Percentiles rank a stretch among this genome's conserved stretches.
These are phyloP conservation scores for Euschistus heros DNA, from an alignment of 1,140 invertebrate genomes.

Conservation along the genomic window DNA sequence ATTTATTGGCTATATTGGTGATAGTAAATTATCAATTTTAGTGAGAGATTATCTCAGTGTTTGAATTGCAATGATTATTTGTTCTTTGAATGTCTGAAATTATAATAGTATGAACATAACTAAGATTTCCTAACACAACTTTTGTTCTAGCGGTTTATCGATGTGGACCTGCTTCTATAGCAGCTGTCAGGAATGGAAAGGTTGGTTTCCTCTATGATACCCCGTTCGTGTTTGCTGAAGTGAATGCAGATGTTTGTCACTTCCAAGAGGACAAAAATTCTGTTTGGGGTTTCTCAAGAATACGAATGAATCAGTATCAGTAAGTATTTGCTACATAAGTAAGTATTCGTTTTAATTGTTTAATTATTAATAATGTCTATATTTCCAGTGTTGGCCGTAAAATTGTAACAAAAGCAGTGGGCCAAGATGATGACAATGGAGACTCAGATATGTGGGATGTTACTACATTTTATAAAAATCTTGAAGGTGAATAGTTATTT, in stretches of 20 bases:
- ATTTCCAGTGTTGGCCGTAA: constrained; percentile 52
- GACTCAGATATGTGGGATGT: constrained; percentile 55
- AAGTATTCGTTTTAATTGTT: neutral
- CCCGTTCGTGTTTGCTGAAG: constrained; percentile 63
- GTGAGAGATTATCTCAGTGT: no score
- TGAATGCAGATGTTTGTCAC: constrained; percentile 65
- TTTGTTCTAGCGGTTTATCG: constrained; percentile 37
- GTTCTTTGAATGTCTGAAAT: no score
- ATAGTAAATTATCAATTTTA: no score
- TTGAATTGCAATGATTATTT: no score
- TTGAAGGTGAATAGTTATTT: constrained; percentile 40
- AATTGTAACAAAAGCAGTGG: constrained; percentile 60
- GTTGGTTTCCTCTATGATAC: constrained; percentile 63
- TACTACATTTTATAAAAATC: constrained; percentile 56
- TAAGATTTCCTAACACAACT: no score
- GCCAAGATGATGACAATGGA: constrained; percentile 43
- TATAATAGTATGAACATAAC: no score
- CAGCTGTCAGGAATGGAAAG: constrained; percentile 60
- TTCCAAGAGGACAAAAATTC: constrained; percentile 52
- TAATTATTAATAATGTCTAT: constrained; percentile 17
- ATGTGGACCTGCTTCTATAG: constrained; percentile 60
- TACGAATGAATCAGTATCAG: constrained; percentile 51
- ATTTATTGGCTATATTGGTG: no score
- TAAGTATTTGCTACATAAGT: constrained; percentile 35
- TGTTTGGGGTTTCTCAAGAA: constrained; percentile 51